Conservation (phyloP, 2,888 invertebrate species). For the Euclidia mi region DNA sequence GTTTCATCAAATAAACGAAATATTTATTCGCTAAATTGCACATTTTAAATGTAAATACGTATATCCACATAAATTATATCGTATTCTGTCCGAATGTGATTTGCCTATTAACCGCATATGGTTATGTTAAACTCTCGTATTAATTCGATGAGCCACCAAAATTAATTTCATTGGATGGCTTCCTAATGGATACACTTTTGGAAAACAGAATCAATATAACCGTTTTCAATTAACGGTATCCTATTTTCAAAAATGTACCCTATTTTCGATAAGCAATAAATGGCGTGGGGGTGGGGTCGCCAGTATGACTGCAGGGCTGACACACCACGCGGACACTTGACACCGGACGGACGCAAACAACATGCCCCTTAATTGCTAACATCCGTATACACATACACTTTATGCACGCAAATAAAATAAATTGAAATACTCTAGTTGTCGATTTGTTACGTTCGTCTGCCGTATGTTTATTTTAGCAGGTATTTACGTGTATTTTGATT, state of each 20-base stretch:
- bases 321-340: constrained; percentile 68
- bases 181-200: constrained; percentile 15
- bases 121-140: background rate
- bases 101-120: background rate
- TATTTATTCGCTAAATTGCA: no score
- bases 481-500: constrained; percentile 21
- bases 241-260: constrained; percentile 24
- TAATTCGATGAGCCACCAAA: constrained; percentile 17
- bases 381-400: constrained; percentile 55
- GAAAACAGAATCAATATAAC: constrained; percentile 14
- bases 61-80: no score
- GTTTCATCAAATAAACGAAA: no score
- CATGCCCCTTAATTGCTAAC: constrained; percentile 65
- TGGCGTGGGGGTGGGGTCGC: constrained; percentile 30
- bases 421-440: constrained; percentile 36
- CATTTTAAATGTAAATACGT: no score
- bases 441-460: constrained; percentile 3
- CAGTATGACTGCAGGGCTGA: constrained; percentile 42
- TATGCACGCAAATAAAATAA: constrained; percentile 34
- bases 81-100: no score
- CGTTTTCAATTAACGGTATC: constrained; percentile 28
- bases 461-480: constrained; percentile 19
- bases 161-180: constrained; percentile 12
- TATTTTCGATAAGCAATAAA: constrained; percentile 46
- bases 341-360: constrained; percentile 68